These are phyloP conservation scores for Chondrilla cf. caribensis DNA, from an alignment of 37 sponge, comb jelly and placozoan genomes.

Conservation along the genomic window DNA sequence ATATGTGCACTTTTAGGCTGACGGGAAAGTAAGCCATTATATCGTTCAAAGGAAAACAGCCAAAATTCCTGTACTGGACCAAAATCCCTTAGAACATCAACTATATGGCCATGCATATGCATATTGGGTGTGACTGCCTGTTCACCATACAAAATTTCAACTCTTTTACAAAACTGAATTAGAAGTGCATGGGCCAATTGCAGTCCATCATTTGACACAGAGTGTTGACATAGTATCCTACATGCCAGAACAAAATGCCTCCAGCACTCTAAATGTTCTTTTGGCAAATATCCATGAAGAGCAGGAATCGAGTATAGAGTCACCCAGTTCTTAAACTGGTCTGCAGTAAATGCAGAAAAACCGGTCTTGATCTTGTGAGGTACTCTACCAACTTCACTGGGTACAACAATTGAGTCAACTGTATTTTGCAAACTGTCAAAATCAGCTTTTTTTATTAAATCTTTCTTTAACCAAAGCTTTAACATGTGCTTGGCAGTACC, in stretches of 20 bases:
- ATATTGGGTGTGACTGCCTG: conserved; percentile 12
- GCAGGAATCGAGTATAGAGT: conserved; percentile 33
- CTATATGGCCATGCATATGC: conserved; percentile 16
- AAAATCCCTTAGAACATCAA: neutral
- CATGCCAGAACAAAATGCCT: conserved; percentile 35
- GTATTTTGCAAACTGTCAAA: conserved; percentile 14
- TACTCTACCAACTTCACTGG: conserved; percentile 20
- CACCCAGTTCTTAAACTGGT: conserved; percentile 33
- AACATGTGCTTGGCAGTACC: conserved; percentile 25
- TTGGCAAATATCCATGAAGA: conserved; percentile 25
- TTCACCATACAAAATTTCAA: neutral
- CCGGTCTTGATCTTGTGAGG: conserved; percentile 10
- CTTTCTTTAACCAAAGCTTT: conserved; percentile 30
- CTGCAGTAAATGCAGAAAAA: conserved; percentile 40
- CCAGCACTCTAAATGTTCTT: conserved; percentile 42
- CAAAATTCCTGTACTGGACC: neutral
- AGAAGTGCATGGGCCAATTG: neutral
- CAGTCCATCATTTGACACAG: neutral
- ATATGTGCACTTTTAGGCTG: neutral
- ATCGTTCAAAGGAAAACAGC: conserved; percentile 22
- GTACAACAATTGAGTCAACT: conserved; percentile 20
- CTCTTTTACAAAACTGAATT: neutral
- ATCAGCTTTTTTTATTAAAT: neutral
- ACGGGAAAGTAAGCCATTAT: neutral
- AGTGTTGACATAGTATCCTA: conserved; percentile 19